A percentile compares a stretch with the other conserved stretches of the same genome.
Conservation (phyloP, 2,888 invertebrate species). For the Ashinkailepas kermadecensis region DNA sequence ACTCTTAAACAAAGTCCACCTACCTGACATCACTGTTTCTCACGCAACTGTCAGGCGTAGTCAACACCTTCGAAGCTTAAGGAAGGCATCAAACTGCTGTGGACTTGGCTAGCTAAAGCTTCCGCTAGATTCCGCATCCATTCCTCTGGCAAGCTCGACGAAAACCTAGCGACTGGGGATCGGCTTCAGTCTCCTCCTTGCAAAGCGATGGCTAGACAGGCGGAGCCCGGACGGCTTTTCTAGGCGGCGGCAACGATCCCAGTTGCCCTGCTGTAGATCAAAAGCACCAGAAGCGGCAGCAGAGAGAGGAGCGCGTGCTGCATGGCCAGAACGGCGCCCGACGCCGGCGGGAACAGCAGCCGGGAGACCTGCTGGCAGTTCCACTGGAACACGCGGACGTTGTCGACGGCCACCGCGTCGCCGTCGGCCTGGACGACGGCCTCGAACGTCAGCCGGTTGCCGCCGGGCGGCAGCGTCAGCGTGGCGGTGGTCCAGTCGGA, state of each 20-base stretch:
- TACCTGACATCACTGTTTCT: no score
- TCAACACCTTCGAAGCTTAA: no score
- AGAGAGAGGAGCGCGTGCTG: neutral
- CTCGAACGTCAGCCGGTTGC: constrained; percentile 15
- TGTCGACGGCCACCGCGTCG: neutral
- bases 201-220: no score
- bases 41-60: no score
- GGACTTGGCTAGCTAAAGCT: no score
- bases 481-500: constrained; percentile 1
- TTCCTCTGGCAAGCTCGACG: no score
- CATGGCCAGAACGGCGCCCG: neutral
- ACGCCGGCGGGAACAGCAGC: neutral
- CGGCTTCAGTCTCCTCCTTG: no score
- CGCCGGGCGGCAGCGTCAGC: constrained; percentile 13
- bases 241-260: neutral
- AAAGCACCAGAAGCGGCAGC: neutral
- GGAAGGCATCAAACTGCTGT: no score
- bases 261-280: neutral
- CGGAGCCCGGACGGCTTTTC: no score
- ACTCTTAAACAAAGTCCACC: no score
- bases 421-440: neutral
- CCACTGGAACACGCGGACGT: constrained; percentile 16
- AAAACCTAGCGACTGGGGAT: no score
- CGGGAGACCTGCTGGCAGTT: neutral
- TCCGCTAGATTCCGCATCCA: no score